A percentile compares a stretch with the other conserved stretches of the same genome.
phyloP scores from a whole-genome alignment of 35 echinoderm and acorn worm species.

The Acanthaster planci region DNA sequence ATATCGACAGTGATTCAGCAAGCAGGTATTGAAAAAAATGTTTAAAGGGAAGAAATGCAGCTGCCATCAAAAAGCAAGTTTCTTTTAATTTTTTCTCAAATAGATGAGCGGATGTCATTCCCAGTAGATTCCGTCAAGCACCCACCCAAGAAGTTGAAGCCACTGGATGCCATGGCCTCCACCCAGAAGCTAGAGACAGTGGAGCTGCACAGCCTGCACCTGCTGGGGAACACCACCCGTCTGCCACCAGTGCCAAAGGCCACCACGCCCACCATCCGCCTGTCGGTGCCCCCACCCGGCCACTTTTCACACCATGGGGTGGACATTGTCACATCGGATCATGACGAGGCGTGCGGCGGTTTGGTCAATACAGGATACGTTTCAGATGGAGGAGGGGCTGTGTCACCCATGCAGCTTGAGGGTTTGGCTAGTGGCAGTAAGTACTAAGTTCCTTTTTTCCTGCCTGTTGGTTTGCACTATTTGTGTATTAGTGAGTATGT shows the following conservation, averaged over 20 bases:
- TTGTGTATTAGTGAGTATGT: no score
- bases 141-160: background rate
- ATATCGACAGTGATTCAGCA: no score
- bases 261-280: conserved; percentile 10
- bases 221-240: background rate
- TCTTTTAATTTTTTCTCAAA: background rate
- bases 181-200: conserved; percentile 4
- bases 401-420: background rate
- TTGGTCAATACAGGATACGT: background rate
- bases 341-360: background rate
- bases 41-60: no score
- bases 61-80: no score
- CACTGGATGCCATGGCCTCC: background rate
- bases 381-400: background rate
- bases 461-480: no score
- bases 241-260: conserved; percentile 4
- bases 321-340: background rate
- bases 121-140: background rate
- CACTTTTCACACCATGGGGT: background rate
- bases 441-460: background rate
- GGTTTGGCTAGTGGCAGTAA: background rate
- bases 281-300: background rate
- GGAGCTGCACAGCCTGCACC: conserved; percentile 21
- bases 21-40: no score
- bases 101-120: background rate